Percentiles rank a stretch among this genome's conserved stretches.
Conservation (phyloP, 2,888 invertebrate species). For the Pollenia labialis region DNA sequence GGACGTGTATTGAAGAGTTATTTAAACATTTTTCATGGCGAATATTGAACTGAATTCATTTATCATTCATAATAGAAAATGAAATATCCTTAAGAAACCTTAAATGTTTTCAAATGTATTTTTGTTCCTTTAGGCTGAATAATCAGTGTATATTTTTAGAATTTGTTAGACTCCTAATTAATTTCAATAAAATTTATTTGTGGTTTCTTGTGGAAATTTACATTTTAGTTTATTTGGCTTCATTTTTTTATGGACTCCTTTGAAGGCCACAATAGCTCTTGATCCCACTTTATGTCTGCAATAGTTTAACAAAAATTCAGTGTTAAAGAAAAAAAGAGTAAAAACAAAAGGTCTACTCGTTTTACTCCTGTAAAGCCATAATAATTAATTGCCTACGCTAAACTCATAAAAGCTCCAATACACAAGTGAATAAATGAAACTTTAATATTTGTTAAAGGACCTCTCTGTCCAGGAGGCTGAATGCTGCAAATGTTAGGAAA, state of each 20-base stretch:
- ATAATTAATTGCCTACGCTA: constrained; percentile 64
- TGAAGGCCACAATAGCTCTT: not conserved
- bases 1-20: no score
- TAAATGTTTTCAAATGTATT: not conserved
- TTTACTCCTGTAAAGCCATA: constrained; percentile 57
- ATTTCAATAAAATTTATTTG: constrained; percentile 38
- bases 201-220: constrained; percentile 40
- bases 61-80: no score
- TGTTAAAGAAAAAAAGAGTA: not conserved
- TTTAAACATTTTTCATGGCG: no score
- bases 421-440: constrained; percentile 50
- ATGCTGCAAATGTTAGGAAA: not conserved
- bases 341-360: not conserved
- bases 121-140: not conserved
- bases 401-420: constrained; percentile 39
- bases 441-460: constrained; percentile 49
- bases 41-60: no score
- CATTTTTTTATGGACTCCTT: not conserved
- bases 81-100: not conserved
- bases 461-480: not conserved
- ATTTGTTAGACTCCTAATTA: constrained; percentile 37
- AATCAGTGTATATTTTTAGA: constrained; percentile 1
- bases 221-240: constrained; percentile 34
- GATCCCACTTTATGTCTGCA: not conserved
- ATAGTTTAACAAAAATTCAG: not conserved